Conservation (phyloP, 2,888 invertebrate species). For the Abrostola triplasia region DNA sequence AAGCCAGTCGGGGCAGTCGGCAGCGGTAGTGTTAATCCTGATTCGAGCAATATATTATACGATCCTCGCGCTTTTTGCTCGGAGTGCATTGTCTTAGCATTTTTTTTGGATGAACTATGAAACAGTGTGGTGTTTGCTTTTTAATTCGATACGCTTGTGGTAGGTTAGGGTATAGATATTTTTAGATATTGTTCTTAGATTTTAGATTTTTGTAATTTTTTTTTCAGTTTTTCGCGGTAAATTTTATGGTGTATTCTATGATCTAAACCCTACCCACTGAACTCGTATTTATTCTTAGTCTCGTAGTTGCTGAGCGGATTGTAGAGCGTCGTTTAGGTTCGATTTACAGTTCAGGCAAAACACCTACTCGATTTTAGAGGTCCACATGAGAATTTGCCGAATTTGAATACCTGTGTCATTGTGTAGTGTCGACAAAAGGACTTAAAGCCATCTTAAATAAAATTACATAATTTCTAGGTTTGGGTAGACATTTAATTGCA, state of each 20-base stretch:
- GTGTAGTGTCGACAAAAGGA: too few relatives aligned
- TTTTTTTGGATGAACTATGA: conserved; percentile 76
- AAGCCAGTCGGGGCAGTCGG: conserved; percentile 56
- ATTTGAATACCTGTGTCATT: too few relatives aligned
- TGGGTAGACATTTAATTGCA: too few relatives aligned
- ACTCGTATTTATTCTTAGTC: too few relatives aligned
- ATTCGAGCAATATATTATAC: conserved; percentile 75
- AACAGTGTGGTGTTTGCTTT: conserved; percentile 67
- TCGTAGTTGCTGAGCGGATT: too few relatives aligned
- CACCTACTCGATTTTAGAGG: too few relatives aligned
- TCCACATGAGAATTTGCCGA: too few relatives aligned
- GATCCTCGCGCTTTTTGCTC: conserved; percentile 72
- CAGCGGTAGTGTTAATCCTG: conserved; percentile 57
- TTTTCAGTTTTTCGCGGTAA: background rate
- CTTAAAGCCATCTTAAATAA: too few relatives aligned
- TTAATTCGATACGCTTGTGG: conserved; percentile 70
- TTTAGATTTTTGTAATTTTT: conserved; percentile 3
- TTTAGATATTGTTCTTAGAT: conserved; percentile 42
- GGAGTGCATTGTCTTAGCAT: conserved; percentile 80
- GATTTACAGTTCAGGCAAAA: too few relatives aligned
- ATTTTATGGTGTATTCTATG: background rate
- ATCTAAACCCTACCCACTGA: too few relatives aligned
- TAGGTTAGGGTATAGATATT: conserved; percentile 69
- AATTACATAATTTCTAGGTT: too few relatives aligned
- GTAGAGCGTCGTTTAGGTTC: too few relatives aligned